These are phyloP conservation scores for Rallus limicola DNA, from an alignment of 2,113 vertebrate genomes.

Conservation along the genomic window DNA sequence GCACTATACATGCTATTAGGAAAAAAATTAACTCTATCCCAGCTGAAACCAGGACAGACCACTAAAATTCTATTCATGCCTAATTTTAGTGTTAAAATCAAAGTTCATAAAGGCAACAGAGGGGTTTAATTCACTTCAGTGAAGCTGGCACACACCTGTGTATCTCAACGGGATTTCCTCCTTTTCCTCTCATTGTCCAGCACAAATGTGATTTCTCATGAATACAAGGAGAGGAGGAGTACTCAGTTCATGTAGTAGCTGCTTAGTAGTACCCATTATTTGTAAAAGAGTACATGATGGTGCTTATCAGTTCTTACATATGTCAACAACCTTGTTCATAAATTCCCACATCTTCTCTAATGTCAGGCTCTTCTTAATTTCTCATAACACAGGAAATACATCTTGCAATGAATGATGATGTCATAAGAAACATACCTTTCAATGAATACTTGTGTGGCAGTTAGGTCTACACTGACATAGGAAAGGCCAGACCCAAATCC, in stretches of 20 bases:
- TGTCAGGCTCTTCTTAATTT: not conserved
- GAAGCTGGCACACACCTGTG: not conserved
- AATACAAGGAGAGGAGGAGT: not conserved
- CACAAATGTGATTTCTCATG: not conserved
- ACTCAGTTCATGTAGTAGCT: not conserved
- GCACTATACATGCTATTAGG: too few species aligned
- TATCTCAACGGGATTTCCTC: not conserved
- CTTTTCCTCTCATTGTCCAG: conserved; percentile 6
- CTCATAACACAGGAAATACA: not conserved
- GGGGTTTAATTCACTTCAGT: not conserved
- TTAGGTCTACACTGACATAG: not conserved
- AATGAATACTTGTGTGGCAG: not conserved
- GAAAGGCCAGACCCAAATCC: not conserved
- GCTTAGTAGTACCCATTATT: not conserved
- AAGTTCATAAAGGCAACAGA: not conserved
- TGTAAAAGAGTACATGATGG: not conserved
- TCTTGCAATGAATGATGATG: not conserved
- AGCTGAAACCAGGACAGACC: too few species aligned
- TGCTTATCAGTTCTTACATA: not conserved
- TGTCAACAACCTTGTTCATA: not conserved
- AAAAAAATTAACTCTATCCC: too few species aligned
- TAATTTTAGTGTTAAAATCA: conserved; percentile 11
- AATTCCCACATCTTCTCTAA: not conserved
- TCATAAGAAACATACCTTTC: not conserved
- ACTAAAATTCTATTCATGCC: not conserved